phyloP scores from a whole-genome alignment of 2,797 vertebrate genomes.

The Brachyalestes nurse region DNA sequence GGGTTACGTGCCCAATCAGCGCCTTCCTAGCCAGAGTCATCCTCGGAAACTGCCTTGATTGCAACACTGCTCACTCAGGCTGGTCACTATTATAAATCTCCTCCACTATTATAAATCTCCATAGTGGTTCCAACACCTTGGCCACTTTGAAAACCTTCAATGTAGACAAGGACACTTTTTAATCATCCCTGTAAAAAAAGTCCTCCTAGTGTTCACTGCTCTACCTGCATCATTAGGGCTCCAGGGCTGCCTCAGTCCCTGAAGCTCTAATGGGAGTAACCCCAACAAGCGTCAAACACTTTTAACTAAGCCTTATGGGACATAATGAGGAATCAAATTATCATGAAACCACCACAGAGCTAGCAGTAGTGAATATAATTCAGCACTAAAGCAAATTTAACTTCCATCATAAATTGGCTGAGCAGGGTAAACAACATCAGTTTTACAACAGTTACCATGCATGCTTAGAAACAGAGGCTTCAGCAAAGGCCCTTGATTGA shows the following conservation, averaged over 20 bases:
- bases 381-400: conserved; percentile 18
- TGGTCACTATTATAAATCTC: conserved; percentile 47
- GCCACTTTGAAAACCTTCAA: conserved; percentile 42
- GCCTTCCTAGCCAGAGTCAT: too few relatives aligned
- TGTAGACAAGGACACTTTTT: conserved; percentile 59
- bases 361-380: conserved; percentile 8
- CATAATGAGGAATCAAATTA: conserved; percentile 20
- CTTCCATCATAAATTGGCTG: conserved; percentile 33
- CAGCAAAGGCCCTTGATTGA: conserved; percentile 23
- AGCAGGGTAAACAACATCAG: conserved; percentile 29
- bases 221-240: conserved; percentile 47
- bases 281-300: conserved; percentile 16
- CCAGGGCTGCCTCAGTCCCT: conserved; percentile 30
- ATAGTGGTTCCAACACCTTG: conserved; percentile 6
- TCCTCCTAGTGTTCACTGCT: conserved; percentile 46
- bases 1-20: too few relatives aligned
- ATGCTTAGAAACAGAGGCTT: conserved; percentile 44
- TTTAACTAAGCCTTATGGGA: conserved; percentile 32
- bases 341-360: conserved; percentile 8
- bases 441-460: conserved; percentile 15
- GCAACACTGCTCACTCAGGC: conserved; percentile 43
- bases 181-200: conserved; percentile 45
- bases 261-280: conserved; percentile 44
- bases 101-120: not conserved
- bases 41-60: too few relatives aligned